Base-by-base conservation (phyloP, 64 coral and sea anemone genomes). In the Acropora tenuis region DNA sequence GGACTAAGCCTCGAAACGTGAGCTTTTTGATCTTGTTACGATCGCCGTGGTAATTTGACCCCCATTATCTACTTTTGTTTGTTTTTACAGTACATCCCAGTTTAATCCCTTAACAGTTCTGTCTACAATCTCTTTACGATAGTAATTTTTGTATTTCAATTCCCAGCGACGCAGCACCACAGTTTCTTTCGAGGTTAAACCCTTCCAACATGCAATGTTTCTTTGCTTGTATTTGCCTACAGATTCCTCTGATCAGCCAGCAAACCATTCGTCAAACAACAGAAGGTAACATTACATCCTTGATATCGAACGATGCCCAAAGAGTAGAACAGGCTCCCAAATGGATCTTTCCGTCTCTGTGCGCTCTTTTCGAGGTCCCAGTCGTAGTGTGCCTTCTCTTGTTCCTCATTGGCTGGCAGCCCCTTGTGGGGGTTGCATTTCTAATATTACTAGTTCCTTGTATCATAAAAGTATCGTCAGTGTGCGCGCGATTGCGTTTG, bases 221-320 rank as follows among this genome's bases (percentile, higher is more conserved):
- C 12, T 16, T 11, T 68, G 63, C 3, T 30, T 30, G 30, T 30
- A 68, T 74, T 82, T 44, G 3, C 44, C 40, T 44, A 4, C 42
- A 66, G 80, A 84, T 84, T 68, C 80, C 57, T 18, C 30, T 84
- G 15, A n/a, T 84, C 59, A 68, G 59, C 66, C 59, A 67, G 17
- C 80, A 84, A 48, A 84, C 1, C 16, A 59, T 84, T 43, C 59
- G 58, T 48, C 17, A 83, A 41, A 60, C 74, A 76, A 82, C 78
- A 59, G 71, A 66, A 44, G 89, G 89, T 8, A 91, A 91, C 40
- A 15, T 91, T 7, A 72, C 75, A 9, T 48, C 82, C 89, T 48
- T 91, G 0, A 58, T 91, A 8, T 90, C 89, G 4, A 90, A 81
- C 53, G 89, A 90, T 43, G 78, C 82, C 2, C 47, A 79, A 17